Evolutionary conservation across 2,113 vertebrate genomes (phyloP), one percentile per base, ranked within the genome.

Genomic region (Myrmecobius fasciatus): DNA sequence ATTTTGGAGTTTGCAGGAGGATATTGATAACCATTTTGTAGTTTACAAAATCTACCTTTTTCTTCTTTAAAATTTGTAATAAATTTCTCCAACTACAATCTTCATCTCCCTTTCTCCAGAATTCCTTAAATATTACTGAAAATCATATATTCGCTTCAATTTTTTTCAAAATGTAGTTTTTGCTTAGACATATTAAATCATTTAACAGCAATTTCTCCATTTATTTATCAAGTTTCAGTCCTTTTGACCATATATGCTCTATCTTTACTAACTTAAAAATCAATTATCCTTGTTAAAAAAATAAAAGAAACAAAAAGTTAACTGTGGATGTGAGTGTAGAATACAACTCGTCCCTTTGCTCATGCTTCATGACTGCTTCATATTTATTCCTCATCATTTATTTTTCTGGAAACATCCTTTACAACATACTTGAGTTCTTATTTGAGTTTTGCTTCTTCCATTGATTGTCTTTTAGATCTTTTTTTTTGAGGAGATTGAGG

Each of bases 41-140:
- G 2, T 89, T 95, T 94, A 14, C 96, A 2, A 4, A 96, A 92
- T 95, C 96, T 95, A 92, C 36, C 36, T 26, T 94, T 36, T 31
- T 14, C 49, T 28, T 5, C 47, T 67, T 91, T 8, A 92, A 91
- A 31, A 54, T 60, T 93, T 36, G 60, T 11, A 0, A 26, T 6
- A n/a, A 51, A 94, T 91, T 92, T 43, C 48, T 60, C 9, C 56
- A 60, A 31, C 28, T 31, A 31, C 28, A 31, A 10, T 60, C 53
- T 94, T 51, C 52, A 56, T 5, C 28, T 75, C 14, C 83, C 25
- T n/a, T 92, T 91, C 91, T 83, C 89, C 31, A 89, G n/a, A 54
- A 90, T 17, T 54, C 36, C 53, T 93, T 75, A 91, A 89, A 93
- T 54, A 89, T 91, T 93, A 91, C 0, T 60, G 36, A 90, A 49